Conservation (phyloP, 2,113 vertebrate species). For the Sorex fumeus region DNA sequence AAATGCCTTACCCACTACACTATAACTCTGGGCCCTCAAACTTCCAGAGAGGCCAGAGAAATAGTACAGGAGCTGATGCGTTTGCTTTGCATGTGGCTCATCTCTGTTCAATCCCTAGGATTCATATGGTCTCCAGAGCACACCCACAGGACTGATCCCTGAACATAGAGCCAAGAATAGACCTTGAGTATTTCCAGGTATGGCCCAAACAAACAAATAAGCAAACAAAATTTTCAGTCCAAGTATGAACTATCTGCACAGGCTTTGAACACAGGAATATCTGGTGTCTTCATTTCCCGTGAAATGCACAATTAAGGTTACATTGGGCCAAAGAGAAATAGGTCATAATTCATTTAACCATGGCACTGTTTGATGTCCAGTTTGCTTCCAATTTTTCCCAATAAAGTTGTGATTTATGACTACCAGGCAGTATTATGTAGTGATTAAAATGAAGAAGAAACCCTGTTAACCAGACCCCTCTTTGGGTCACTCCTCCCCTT, state of each 20-base stretch:
- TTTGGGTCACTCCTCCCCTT: slow-evolving; percentile 8
- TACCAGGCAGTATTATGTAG: neutral
- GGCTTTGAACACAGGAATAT: neutral
- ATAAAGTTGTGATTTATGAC: slow-evolving; percentile 26
- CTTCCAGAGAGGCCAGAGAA: neutral
- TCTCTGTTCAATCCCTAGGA: no score
- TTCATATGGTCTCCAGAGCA: no score
- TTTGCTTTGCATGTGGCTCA: no score
- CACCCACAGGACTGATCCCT: no score
- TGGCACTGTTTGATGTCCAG: neutral
- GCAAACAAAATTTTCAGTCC: no score
- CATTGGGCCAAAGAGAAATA: slow-evolving; percentile 10
- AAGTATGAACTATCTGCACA: neutral
- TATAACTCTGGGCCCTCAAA: no score
- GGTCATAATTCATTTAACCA: slow-evolving; percentile 16
- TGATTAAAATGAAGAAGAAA: slow-evolving; percentile 62
- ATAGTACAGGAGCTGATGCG: no score
- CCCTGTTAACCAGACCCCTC: neutral
- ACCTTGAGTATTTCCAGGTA: no score
- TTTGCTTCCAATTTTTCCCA: slow-evolving; percentile 45
- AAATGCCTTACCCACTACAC: no score
- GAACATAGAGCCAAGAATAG: no score
- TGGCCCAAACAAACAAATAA: no score
- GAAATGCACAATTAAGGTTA: slow-evolving; percentile 21
- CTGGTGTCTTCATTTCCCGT: slow-evolving; percentile 20